Evolutionary conservation across 2,113 vertebrate species (phyloP).

Genomic region (Bostrychus sinensis): DNA sequence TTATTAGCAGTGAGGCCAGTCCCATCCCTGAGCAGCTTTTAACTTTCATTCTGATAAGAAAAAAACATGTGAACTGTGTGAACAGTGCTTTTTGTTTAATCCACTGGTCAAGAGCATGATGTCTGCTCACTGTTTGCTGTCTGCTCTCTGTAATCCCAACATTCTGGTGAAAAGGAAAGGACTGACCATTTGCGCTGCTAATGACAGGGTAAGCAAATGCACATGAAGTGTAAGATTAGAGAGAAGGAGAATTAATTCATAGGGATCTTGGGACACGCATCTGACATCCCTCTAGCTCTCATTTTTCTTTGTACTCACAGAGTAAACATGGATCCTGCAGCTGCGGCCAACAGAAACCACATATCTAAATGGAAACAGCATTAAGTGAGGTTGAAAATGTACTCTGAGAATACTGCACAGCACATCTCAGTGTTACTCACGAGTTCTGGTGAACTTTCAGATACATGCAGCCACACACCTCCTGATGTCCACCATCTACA

Average conservation of each 20-base stretch:
- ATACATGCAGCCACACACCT: conserved; percentile 80
- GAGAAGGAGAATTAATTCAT: conserved; percentile 31
- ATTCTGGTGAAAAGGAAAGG: too few species aligned
- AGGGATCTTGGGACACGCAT: conserved; percentile 26
- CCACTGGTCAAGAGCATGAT: too few species aligned
- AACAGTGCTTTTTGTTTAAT: too few species aligned
- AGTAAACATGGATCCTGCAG: conserved; percentile 79
- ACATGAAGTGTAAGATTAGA: conserved; percentile 26
- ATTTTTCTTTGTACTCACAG: conserved; percentile 73
- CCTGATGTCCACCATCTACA: conserved; percentile 68
- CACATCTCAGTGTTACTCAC: conserved; percentile 68
- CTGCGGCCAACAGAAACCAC: conserved; percentile 79
- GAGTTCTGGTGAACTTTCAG: conserved; percentile 76
- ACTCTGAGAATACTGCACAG: conserved; percentile 17
- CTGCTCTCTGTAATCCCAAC: too few species aligned
- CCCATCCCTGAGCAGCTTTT: too few species aligned
- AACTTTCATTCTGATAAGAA: too few species aligned
- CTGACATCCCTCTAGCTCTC: conserved; percentile 5
- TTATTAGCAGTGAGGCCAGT: too few species aligned
- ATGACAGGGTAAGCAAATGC: conserved; percentile 43
- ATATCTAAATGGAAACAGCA: conserved; percentile 65
- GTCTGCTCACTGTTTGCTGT: too few species aligned
- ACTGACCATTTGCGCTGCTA: too few species aligned
- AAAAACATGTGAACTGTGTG: too few species aligned
- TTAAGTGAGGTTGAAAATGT: conserved; percentile 26